These are phyloP conservation scores for Spodoptera picta DNA, from an alignment of 2,888 invertebrate species.

Conservation along the genomic window DNA sequence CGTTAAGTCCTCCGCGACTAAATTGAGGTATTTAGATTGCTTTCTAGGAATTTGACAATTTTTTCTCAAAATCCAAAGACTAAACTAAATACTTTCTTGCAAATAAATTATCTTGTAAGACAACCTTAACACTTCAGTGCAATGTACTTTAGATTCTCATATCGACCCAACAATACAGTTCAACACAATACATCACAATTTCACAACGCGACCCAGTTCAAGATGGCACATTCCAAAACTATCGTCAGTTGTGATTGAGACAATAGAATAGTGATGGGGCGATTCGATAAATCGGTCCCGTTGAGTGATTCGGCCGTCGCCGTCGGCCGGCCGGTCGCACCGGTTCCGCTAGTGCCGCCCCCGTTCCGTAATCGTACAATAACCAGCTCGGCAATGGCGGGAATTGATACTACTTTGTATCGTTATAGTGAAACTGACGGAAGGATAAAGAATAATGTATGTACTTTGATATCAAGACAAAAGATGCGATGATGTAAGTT, in stretches of 20 bases:
- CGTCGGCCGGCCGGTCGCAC: slow-evolving; percentile 57
- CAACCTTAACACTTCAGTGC: too few species aligned
- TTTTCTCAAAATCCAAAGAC: too few species aligned
- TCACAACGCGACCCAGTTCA: slow-evolving; percentile 10
- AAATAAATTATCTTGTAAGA: too few species aligned
- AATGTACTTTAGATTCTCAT: too few species aligned
- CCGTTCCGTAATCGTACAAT: slow-evolving; percentile 48
- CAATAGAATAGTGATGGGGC: slow-evolving; percentile 77
- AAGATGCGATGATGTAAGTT: not conserved
- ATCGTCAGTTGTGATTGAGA: slow-evolving; percentile 60
- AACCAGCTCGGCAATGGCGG: slow-evolving; percentile 43
- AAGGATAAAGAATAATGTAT: slow-evolving; percentile 21
- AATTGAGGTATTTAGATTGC: too few species aligned
- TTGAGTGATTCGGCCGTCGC: slow-evolving; percentile 69
- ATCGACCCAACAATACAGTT: too few species aligned
- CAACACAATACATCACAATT: not conserved
- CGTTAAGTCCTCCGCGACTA: too few species aligned
- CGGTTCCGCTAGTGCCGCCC: slow-evolving; percentile 58
- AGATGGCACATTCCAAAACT: slow-evolving; percentile 42
- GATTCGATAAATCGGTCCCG: slow-evolving; percentile 74
- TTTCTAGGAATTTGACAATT: too few species aligned
- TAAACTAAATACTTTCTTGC: too few species aligned
- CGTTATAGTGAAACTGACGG: slow-evolving; percentile 12
- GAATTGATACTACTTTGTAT: slow-evolving; percentile 44
- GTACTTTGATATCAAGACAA: slow-evolving; percentile 3